Conservation (phyloP, 2,113 vertebrate species). For the Muscicapa adusta region DNA sequence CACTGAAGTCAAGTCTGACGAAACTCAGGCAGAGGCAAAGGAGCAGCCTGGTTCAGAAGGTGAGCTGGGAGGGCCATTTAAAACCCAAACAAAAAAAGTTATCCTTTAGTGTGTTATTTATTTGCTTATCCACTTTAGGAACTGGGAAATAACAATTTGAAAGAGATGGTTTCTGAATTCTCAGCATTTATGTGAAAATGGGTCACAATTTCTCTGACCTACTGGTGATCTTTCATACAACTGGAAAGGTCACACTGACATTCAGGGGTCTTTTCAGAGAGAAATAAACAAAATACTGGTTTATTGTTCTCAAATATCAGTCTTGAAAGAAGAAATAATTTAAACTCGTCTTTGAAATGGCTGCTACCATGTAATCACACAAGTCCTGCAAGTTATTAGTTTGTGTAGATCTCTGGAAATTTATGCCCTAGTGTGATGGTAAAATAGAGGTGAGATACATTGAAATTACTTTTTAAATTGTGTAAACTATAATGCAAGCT, state of each 20-base stretch:
- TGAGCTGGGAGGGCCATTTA: conserved; percentile 15
- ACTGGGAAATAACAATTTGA: neutral
- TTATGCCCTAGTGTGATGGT: neutral
- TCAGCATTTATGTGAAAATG: neutral
- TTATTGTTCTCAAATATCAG: neutral
- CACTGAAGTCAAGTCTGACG: conserved; percentile 80
- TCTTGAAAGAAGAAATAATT: neutral
- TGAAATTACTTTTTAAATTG: neutral
- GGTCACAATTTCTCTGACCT: neutral
- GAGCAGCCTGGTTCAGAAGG: conserved; percentile 81
- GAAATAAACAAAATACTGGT: neutral
- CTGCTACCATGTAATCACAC: neutral
- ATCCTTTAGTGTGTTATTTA: neutral
- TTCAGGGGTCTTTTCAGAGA: neutral
- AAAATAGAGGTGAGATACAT: neutral
- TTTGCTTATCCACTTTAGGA: neutral
- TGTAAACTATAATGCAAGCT: neutral
- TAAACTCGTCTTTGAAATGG: neutral
- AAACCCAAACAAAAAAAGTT: neutral
- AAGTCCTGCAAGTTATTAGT: neutral
- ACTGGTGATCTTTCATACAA: neutral
- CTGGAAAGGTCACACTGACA: conserved; percentile 14
- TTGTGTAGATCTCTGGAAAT: neutral
- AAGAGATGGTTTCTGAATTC: neutral
- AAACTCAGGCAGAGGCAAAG: conserved; percentile 79